Evolutionary conservation across 2,113 vertebrate genomes (phyloP), one percentile per base, ranked within the genome.

Genomic region (Salvelinus sp.): DNA sequence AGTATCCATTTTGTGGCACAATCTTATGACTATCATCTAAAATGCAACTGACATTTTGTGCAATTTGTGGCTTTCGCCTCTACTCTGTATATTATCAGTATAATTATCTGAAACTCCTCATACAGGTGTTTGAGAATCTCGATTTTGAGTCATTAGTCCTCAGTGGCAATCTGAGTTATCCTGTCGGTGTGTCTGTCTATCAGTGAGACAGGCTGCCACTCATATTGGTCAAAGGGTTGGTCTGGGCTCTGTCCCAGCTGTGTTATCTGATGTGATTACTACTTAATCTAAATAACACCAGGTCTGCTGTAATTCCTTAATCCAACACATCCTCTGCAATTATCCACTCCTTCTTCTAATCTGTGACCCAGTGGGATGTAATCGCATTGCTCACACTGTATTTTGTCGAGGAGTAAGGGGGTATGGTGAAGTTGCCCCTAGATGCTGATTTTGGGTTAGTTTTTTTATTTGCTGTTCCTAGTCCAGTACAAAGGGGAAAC

Each of bases 291-390:
- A 80, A 88, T 86, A 82, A 82, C 84, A 67, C 71, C 65, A 23
- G 64, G 27, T 80, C 87, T 85, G 82, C 82, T 85, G 80, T 80
- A 77, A 76, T 80, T 69, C 27, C 0, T 22, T 81, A 77, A 86
- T 82, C n/a, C 69, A 81, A 80, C 86, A 81, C 84, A 80, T 88
- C 84, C 80, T 70, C 28, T 27, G 20, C 38, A 72, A 82, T 76
- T 74, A 65, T 65, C 33, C 67, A 22, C 48, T 30, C 48, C 38
- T 68, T 78, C 70, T 30, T 76, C 23, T 79, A 50, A 80, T 58
- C 72, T 16, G 1, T 6, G n/a, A 65, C 54, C 65, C 12, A 5
- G 3, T 0, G 74, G 65, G 76, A 50, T 63, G 1, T 75, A 20
- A 71, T 77, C 68, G 48, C 58, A 6, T 58, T 16, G 69, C 66